Conservation (phyloP, 2,888 invertebrate genomes). For the Rapana venosa region DNA sequence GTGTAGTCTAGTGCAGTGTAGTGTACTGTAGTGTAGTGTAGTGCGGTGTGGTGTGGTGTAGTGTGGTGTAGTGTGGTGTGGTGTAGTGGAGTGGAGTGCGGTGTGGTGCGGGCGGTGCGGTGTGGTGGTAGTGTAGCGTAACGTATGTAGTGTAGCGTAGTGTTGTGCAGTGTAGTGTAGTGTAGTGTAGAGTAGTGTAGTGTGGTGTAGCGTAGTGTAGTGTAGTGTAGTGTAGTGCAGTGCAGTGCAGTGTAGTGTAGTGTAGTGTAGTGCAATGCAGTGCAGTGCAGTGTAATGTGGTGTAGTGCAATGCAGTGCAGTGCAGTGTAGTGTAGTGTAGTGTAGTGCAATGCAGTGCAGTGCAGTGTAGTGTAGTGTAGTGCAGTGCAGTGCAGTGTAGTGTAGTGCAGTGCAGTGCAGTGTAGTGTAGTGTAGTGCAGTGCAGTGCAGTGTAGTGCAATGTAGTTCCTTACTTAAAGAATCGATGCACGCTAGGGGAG, state of each 20-base stretch:
- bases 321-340: neutral
- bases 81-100: neutral
- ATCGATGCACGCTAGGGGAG: neutral
- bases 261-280: too few relatives aligned
- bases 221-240: neutral
- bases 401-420: neutral
- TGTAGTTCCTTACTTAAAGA: neutral
- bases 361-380: neutral
- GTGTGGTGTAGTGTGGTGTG: neutral
- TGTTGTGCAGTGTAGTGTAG: neutral
- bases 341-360: neutral
- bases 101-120: too few relatives aligned
- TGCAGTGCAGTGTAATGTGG: too few relatives aligned
- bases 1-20: neutral
- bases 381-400: neutral
- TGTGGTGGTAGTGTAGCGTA: neutral
- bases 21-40: neutral
- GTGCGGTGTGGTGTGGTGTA: constrained; percentile 3
- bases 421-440: too few relatives aligned
- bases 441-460: too few relatives aligned
- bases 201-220: neutral
- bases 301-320: neutral
- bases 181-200: neutral
- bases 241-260: too few relatives aligned
- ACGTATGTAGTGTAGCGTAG: neutral